Base-by-base conservation (phyloP, 2,113 vertebrate species). In the Sialia sialis region DNA sequence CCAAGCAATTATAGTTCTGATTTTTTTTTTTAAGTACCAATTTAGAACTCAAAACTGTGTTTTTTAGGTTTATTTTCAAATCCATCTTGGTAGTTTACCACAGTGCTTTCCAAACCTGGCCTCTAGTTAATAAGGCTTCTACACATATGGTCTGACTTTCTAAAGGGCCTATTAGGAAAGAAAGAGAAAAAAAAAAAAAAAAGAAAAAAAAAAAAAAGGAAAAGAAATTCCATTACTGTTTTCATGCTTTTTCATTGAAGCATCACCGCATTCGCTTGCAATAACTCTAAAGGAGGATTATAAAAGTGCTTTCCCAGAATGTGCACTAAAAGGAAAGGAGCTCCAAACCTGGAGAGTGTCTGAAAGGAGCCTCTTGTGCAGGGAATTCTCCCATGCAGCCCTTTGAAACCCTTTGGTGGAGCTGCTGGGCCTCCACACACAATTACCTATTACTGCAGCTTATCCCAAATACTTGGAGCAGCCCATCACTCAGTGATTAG, bases 341-440 rank as follows among this genome's bases (percentile, higher is more conserved):
- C 43, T 93, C 44, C 55, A 93, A 85, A 97, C 90, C 92, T 94
- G 88, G 76, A 90, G 74, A 90, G 80, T 11, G 73, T 92, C 83
- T 97, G 94, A 97, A 97, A 95, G 93, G 91, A 32, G 94, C 83
- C 94, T 92, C 91, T 87, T 93, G 79, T 41, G 41, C 79, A 70
- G 81, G 9, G 70, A 79, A 70, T 87, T 91, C 96, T 94, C 96
- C 86, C 87, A 86, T 84, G 87, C 89, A 79, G 51, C 55, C 64
- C 90, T 96, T 96, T 95, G 88, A 96, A 70, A 80, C 36, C 30
- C 38, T 79, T 68, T 58, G 75, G 79, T 74, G 2, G 1, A 77
- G 82, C 64, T 88, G 94, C 91, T 51, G 90, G 87, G 95, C 94
- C 87, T 92, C 93, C 26, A 70, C 66, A 76, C 20, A 95, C 95